A percentile compares a stretch with the other conserved stretches of the same genome.
These are phyloP conservation scores for Trichogramma dendrolimi DNA, from an alignment of 2,888 invertebrate genomes.

Conservation along the genomic window DNA sequence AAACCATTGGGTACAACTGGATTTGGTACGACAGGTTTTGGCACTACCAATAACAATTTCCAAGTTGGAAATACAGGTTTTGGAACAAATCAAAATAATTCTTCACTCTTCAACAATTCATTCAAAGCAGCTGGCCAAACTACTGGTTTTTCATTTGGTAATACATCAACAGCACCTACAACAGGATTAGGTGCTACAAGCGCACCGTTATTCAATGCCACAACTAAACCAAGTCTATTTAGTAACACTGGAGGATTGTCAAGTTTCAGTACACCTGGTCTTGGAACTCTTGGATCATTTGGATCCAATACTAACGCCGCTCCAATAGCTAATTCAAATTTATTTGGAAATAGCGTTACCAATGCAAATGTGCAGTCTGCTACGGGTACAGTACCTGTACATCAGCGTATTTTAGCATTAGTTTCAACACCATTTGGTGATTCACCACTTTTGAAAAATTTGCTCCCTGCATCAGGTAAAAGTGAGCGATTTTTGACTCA, in stretches of 20 bases:
- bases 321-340: conserved; percentile 39
- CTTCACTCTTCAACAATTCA: conserved; percentile 52
- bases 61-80: conserved; percentile 41
- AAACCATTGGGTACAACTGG: conserved; percentile 52
- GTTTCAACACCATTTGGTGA: conserved; percentile 84
- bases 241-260: conserved; percentile 52
- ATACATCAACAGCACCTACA: conserved; percentile 38
- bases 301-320: conserved; percentile 38
- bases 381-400: conserved; percentile 54
- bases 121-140: conserved; percentile 51
- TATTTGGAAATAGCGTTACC: conserved; percentile 39
- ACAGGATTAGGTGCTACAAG: conserved; percentile 45
- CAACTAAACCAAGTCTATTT: conserved; percentile 56
- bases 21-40: conserved; percentile 49
- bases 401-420: conserved; percentile 71
- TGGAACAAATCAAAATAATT: conserved; percentile 43
- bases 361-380: conserved; percentile 39
- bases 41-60: conserved; percentile 37
- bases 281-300: conserved; percentile 52
- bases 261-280: conserved; percentile 53
- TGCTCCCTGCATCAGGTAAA: conserved; percentile 57
- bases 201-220: conserved; percentile 51
- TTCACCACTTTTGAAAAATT: conserved; percentile 76
- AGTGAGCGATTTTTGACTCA: conserved; percentile 64
- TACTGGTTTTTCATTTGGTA: conserved; percentile 49